These are phyloP conservation scores for Trissolcus brochymenae DNA, from an alignment of 2,888 invertebrate species.

Conservation along the genomic window DNA sequence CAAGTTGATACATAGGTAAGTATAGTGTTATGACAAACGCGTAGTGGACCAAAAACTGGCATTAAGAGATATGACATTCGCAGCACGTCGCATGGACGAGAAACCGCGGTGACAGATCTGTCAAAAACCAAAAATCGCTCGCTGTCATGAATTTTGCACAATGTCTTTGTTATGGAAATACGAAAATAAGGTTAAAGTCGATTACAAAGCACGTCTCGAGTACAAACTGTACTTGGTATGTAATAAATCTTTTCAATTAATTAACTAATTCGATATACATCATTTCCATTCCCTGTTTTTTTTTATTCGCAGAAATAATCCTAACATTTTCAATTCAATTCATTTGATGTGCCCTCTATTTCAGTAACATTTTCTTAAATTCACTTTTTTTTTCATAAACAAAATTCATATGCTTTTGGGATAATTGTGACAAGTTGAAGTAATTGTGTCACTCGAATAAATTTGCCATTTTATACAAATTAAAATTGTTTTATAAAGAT, in stretches of 20 bases:
- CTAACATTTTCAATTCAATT: too few relatives aligned
- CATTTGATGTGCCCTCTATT: too few relatives aligned
- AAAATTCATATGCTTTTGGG: too few relatives aligned
- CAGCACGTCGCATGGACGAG: conserved; percentile 23
- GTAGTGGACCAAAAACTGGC: background rate
- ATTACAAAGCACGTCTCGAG: conserved; percentile 80
- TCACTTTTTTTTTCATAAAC: too few relatives aligned
- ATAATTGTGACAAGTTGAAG: too few relatives aligned
- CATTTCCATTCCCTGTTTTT: too few relatives aligned
- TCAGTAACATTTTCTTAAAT: too few relatives aligned
- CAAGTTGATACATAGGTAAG: background rate
- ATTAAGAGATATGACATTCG: too few relatives aligned
- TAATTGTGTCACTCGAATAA: too few relatives aligned
- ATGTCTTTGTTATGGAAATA: conserved; percentile 71
- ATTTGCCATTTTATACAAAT: too few relatives aligned
- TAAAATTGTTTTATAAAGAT: too few relatives aligned
- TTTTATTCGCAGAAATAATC: too few relatives aligned
- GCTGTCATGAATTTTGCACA: conserved; percentile 67
- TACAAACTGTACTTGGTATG: conserved; percentile 80
- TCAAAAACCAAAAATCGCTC: conserved; percentile 27
- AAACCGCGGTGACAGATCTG: conserved; percentile 50
- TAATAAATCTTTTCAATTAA: conserved; percentile 30
- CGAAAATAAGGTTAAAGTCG: conserved; percentile 73
- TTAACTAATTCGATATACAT: background rate
- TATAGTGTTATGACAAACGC: conserved; percentile 10